These are phyloP conservation scores for Aleadryas rufinucha DNA, from an alignment of 2,113 vertebrate species.

Conservation along the genomic window DNA sequence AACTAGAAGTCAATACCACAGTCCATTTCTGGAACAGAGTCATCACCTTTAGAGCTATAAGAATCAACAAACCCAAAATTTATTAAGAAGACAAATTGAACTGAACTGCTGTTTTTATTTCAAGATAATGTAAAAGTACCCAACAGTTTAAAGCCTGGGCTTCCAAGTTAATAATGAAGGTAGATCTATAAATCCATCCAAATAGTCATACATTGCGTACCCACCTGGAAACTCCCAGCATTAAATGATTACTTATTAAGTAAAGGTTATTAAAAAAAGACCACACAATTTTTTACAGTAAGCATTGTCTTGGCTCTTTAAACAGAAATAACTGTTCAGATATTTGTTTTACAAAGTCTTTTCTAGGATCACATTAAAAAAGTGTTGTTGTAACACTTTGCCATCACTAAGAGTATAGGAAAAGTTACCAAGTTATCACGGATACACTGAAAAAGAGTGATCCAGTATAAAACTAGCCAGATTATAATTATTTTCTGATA, in stretches of 20 bases:
- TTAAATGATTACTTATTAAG: not conserved
- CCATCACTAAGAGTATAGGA: not conserved
- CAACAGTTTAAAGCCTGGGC: not conserved
- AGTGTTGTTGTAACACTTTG: not conserved
- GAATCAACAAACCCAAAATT: not conserved
- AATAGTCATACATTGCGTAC: not conserved
- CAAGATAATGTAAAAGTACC: not conserved
- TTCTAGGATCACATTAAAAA: not conserved
- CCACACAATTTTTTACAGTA: not conserved
- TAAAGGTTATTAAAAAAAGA: not conserved
- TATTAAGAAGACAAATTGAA: not conserved
- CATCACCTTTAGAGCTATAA: not conserved
- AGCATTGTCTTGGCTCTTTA: not conserved
- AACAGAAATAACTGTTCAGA: not conserved
- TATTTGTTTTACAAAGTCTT: not conserved
- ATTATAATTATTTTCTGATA: not conserved
- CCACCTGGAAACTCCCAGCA: not conserved
- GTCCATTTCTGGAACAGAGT: not conserved
- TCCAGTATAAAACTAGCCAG: not conserved
- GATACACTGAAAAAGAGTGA: not conserved
- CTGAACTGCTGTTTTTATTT: not conserved
- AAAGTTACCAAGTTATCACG: not conserved
- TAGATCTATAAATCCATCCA: not conserved
- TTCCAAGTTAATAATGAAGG: not conserved
- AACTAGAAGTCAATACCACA: not conserved